Percentiles rank a stretch among this genome's conserved stretches.
Evolutionary conservation across 2,888 invertebrate genomes (phyloP).

Genomic region (Hyalella azteca): DNA sequence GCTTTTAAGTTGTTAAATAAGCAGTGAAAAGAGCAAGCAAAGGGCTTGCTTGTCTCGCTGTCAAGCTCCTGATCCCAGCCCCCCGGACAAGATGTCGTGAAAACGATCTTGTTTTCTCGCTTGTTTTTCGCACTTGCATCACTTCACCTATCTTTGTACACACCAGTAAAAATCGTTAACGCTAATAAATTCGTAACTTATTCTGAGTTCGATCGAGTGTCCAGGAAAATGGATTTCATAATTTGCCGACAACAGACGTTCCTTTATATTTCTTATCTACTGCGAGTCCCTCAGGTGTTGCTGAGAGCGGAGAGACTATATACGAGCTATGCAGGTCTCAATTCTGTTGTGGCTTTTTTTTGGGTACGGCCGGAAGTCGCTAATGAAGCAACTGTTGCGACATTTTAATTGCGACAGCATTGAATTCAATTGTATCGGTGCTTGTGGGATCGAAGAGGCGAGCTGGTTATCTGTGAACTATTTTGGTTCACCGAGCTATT

Average conservation of each 20-base stretch:
- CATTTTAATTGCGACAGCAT: constrained; percentile 15
- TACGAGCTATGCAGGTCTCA: no score
- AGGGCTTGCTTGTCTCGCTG: constrained; percentile 2
- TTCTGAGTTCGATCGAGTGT: neutral
- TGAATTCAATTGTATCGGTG: constrained; percentile 12
- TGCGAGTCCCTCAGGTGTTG: no score
- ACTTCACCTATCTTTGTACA: constrained; percentile 7
- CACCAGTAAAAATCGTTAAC: neutral
- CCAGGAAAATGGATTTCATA: no score
- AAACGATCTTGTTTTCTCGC: neutral
- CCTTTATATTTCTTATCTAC: no score
- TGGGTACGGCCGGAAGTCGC: constrained; percentile 20
- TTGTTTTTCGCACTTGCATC: neutral
- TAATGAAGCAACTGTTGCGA: constrained; percentile 33
- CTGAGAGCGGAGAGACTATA: no score
- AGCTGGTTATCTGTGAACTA: neutral
- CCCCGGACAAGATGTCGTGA: neutral
- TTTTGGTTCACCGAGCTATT: neutral
- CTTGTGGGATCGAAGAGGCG: neutral
- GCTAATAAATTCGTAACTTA: neutral
- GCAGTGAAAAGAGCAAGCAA: neutral
- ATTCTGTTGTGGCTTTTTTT: no score
- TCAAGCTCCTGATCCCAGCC: neutral
- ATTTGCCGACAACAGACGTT: no score
- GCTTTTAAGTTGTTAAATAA: constrained; percentile 24